Evolutionary conservation across 2,888 invertebrate species (phyloP).

Genomic region (Spialia ferax): DNA sequence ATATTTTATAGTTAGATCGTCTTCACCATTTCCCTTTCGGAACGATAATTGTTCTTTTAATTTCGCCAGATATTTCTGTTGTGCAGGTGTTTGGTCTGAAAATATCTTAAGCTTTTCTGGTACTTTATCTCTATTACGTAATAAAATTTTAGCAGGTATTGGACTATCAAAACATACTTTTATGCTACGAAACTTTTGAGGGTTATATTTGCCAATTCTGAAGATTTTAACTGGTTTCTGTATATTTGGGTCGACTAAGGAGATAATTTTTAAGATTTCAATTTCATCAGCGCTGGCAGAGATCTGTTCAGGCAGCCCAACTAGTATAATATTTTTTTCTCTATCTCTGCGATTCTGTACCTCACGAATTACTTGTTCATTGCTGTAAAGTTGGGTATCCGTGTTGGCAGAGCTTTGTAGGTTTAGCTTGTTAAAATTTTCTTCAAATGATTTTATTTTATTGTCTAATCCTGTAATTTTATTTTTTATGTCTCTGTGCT

Average conservation of each 20-base stretch:
- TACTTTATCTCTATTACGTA: conserved; percentile 32
- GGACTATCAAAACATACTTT: conserved; percentile 39
- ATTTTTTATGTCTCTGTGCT: conserved; percentile 29
- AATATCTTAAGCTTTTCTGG: conserved; percentile 33
- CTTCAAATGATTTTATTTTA: conserved; percentile 36
- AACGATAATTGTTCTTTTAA: conserved; percentile 28
- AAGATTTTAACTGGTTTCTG: conserved; percentile 34
- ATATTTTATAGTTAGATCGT: too few relatives aligned
- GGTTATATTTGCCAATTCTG: conserved; percentile 40
- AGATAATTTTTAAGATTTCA: conserved; percentile 31
- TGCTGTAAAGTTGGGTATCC: conserved; percentile 12
- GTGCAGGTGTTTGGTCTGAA: conserved; percentile 40
- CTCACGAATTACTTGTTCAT: conserved; percentile 41
- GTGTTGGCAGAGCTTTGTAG: not conserved
- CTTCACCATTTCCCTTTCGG: too few relatives aligned
- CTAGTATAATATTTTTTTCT: conserved; percentile 38
- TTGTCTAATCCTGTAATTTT: conserved; percentile 33
- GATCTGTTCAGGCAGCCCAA: conserved; percentile 33
- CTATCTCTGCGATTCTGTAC: conserved; percentile 41
- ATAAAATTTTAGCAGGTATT: conserved; percentile 11
- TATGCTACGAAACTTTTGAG: conserved; percentile 34
- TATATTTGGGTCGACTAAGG: not conserved
- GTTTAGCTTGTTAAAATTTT: conserved; percentile 11
- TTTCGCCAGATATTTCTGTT: conserved; percentile 33
- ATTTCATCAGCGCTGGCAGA: conserved; percentile 21